Evolutionary conservation across 2,888 invertebrate genomes (phyloP).

Genomic region (Tupiocoris notatus): DNA sequence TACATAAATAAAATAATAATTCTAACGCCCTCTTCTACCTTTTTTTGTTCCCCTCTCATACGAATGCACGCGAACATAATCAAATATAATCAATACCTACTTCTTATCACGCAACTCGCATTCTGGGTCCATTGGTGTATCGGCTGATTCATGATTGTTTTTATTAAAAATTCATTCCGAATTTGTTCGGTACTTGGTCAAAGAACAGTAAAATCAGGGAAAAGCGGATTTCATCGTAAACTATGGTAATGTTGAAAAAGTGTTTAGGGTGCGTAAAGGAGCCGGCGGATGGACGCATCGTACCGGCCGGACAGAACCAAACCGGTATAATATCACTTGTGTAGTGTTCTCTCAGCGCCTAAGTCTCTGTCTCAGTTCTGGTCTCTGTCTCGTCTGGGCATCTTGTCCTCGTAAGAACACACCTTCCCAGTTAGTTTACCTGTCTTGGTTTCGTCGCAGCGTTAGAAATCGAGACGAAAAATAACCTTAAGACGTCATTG

Average conservation of each 20-base stretch:
- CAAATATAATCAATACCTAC: too few species aligned
- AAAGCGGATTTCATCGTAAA: not conserved
- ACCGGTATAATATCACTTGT: not conserved
- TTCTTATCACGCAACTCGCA: too few species aligned
- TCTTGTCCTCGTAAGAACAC: not conserved
- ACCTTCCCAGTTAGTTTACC: constrained; percentile 5
- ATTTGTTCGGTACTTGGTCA: too few species aligned
- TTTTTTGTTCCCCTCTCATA: too few species aligned
- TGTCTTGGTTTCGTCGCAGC: not conserved
- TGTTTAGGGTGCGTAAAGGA: not conserved
- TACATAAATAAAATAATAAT: too few species aligned
- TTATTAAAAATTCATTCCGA: too few species aligned
- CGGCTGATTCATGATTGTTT: too few species aligned
- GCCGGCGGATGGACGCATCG: not conserved
- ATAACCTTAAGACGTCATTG: constrained; percentile 15
- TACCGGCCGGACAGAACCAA: not conserved
- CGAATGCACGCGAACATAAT: too few species aligned
- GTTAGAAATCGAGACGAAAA: not conserved
- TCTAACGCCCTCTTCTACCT: too few species aligned
- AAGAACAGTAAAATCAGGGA: too few species aligned
- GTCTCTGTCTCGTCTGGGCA: not conserved
- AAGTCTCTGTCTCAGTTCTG: not conserved
- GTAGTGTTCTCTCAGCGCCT: too few species aligned
- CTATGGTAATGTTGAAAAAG: not conserved
- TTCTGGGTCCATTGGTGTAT: too few species aligned